Evolutionary conservation across 2,113 vertebrate genomes (phyloP).

Genomic region (Prunella fulvescens): DNA sequence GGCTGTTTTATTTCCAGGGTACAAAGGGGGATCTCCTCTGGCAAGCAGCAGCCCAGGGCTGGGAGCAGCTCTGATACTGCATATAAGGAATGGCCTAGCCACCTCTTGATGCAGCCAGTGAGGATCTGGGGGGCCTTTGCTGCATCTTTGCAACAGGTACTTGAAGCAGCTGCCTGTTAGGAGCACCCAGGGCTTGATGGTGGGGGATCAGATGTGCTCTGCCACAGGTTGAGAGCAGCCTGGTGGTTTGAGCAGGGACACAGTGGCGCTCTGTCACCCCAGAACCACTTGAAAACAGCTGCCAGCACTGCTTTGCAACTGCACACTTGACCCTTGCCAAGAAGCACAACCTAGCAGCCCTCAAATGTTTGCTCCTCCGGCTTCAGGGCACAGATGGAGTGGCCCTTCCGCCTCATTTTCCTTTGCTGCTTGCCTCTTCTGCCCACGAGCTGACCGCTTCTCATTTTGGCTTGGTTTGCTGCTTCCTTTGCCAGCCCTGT

Average conservation of each 20-base stretch:
- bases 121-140: not conserved
- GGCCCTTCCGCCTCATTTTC: not conserved
- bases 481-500: not conserved
- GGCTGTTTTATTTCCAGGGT: not conserved
- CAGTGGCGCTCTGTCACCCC: rapidly evolving
- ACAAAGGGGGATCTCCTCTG: not conserved
- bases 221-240: not conserved
- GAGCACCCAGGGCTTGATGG: rapidly evolving
- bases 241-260: not conserved
- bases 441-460: not conserved
- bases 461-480: not conserved
- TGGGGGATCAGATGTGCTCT: not conserved
- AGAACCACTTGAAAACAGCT: not conserved
- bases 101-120: rapidly evolving
- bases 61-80: not conserved
- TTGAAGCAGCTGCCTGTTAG: not conserved
- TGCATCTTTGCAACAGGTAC: not conserved
- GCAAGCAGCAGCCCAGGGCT: not conserved
- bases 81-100: not conserved
- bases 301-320: rapidly evolving
- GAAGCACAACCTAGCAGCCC: not conserved
- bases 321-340: no score
- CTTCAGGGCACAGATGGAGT: not conserved
- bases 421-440: not conserved
- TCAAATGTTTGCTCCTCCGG: not conserved